Evolutionary conservation across 2,113 vertebrate species (phyloP).

Genomic region (Hepsetus odoe): DNA sequence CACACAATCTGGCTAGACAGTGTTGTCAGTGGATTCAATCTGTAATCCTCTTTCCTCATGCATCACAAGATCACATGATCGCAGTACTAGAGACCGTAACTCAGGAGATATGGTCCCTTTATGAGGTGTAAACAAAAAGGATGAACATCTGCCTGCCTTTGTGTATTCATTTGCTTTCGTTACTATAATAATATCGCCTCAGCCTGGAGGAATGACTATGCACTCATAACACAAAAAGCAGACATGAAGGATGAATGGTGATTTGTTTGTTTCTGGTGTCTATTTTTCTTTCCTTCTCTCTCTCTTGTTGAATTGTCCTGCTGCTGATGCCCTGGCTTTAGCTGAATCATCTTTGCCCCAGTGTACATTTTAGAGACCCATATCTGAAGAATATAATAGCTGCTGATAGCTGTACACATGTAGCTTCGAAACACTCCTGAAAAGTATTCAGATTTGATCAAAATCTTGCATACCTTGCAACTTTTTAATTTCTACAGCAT

Average conservation of each 20-base stretch:
- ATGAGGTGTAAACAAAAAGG: slow-evolving; percentile 32
- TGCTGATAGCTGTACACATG: not conserved
- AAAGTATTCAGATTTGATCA: no score
- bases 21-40: slow-evolving; percentile 18
- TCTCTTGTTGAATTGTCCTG: slow-evolving; percentile 14
- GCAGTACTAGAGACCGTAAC: not conserved
- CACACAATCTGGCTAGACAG: slow-evolving; percentile 29
- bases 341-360: not conserved
- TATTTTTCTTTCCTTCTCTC: not conserved
- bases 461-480: not conserved
- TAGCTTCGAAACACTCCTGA: not conserved
- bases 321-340: slow-evolving; percentile 1
- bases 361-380: slow-evolving; percentile 9
- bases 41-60: slow-evolving; percentile 40
- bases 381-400: slow-evolving; percentile 6
- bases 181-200: not conserved
- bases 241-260: not conserved
- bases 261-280: not conserved
- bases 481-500: not conserved
- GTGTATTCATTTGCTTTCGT: not conserved
- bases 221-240: not conserved
- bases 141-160: not conserved
- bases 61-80: slow-evolving; percentile 10
- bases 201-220: not conserved
- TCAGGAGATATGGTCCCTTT: not conserved